Evolutionary conservation across 2,113 vertebrate species (phyloP), one percentile per base, ranked within the genome.

Genomic region (Sapajus apella): DNA sequence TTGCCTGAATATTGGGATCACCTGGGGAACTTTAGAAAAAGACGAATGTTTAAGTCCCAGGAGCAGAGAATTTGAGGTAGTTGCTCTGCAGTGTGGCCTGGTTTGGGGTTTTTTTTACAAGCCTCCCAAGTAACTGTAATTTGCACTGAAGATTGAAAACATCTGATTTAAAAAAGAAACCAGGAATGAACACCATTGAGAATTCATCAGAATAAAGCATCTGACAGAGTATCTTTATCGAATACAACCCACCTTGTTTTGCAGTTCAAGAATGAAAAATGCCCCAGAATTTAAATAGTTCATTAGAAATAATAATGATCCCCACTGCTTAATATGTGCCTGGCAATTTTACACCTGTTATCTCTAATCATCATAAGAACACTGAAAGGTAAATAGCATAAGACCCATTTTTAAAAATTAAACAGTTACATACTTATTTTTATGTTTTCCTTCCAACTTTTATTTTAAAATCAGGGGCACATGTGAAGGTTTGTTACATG

Each of bases 91-190:
- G 21, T 32, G 30, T 10, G 25, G 21, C 40, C 14, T 20, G 6
- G 9, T 91, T 86, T 93, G 73, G 23, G 6, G 6, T 92, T 94
- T 95, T 37, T 88, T 93, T 91, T 93, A 70, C 23, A 91, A 80
- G 56, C 25, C 61, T 95, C 37, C 64, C 43, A 87, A 92, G 45
- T 52, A 76, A 91, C 86, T 86, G 20, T 80, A 91, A 91, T n/a
- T 10, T 27, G 6, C 5, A 45, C 37, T 1, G 27, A 66, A 83
- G 13, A 20, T 55, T 30, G 43, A 89, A 95, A 90, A 79, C 23
- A 43, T 68, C 25, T 50, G 5, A 45, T 37, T 93, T 81, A 43
- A 68, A 37, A 88, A 87, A 56, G 40, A 86, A 96, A 89, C 90
- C 14, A 82, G 11, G 56, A 96, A 85, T 12, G 66, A 88, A 88